Conservation (phyloP, 2,113 vertebrate genomes). For the Anarhynchus alexandrinus region DNA sequence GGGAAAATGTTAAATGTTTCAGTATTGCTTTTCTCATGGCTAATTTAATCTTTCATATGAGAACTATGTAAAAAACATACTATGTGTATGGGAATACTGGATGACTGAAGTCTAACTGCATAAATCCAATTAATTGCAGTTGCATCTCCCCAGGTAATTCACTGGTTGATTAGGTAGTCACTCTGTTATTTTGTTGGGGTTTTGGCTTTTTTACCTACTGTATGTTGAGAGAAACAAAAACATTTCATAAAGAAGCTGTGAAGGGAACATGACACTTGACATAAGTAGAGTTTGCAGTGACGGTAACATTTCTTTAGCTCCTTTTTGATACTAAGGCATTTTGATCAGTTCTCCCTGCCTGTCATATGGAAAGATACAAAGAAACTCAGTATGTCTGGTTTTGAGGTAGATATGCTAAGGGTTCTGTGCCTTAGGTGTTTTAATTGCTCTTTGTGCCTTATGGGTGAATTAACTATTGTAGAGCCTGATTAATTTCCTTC, state of each 20-base stretch:
- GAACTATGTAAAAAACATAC: slow-evolving; percentile 27
- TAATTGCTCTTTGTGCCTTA: slow-evolving; percentile 71
- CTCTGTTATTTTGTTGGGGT: slow-evolving; percentile 42
- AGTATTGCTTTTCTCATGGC: slow-evolving; percentile 40
- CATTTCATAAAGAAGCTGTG: slow-evolving; percentile 12
- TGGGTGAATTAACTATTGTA: slow-evolving; percentile 74
- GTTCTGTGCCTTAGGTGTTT: slow-evolving; percentile 19
- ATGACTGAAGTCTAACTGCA: slow-evolving; percentile 36
- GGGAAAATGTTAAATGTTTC: slow-evolving; percentile 52
- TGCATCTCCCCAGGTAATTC: slow-evolving; percentile 52
- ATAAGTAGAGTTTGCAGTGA: neutral
- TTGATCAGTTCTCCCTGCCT: slow-evolving; percentile 15
- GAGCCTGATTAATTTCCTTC: slow-evolving; percentile 63
- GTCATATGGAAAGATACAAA: neutral
- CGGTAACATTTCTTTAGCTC: neutral
- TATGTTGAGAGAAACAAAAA: slow-evolving; percentile 43
- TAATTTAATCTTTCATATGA: slow-evolving; percentile 41
- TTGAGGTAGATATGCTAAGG: neutral
- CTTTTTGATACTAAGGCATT: neutral
- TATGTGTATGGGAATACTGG: slow-evolving; percentile 7
- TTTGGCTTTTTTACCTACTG: slow-evolving; percentile 27
- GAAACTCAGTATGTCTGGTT: neutral
- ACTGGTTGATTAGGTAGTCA: slow-evolving; percentile 46
- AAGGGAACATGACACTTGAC: slow-evolving; percentile 2
- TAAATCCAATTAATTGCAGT: slow-evolving; percentile 60